These are phyloP conservation scores for Limosa lapponica DNA, from an alignment of 2,797 vertebrate genomes.

Conservation along the genomic window DNA sequence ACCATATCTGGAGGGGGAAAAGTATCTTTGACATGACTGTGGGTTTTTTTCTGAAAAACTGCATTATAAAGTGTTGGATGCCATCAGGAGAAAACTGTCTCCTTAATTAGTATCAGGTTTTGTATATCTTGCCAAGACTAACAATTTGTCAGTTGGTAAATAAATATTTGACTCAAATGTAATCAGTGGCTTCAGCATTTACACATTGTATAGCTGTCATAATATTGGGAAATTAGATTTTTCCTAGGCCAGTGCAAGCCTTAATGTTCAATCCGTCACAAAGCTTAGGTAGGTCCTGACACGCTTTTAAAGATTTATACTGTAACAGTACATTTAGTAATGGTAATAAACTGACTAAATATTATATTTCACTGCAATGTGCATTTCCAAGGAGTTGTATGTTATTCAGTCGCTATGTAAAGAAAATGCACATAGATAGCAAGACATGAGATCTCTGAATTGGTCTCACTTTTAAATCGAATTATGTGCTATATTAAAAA, in stretches of 20 bases:
- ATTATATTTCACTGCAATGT: constrained; percentile 8
- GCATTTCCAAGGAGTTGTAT: neutral
- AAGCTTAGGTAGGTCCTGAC: constrained; percentile 43
- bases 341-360: constrained; percentile 41
- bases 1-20: accelerated
- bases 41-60: neutral
- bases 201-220: constrained; percentile 13
- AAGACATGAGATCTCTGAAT: neutral
- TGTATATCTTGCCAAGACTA: constrained; percentile 5
- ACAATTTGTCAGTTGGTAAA: constrained; percentile 39
- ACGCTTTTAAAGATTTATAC: constrained; percentile 35
- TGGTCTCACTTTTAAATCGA: constrained; percentile 34
- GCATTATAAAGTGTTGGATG: neutral
- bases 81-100: neutral
- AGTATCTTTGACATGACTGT: neutral
- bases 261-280: constrained; percentile 39
- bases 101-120: constrained; percentile 34
- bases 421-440: neutral
- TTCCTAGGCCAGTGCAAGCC: constrained; percentile 9
- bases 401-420: neutral
- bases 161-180: constrained; percentile 49
- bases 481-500: constrained; percentile 22
- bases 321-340: constrained; percentile 30
- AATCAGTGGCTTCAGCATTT: constrained; percentile 56
- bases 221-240: constrained; percentile 48